phyloP scores from a whole-genome alignment of 2,113 vertebrate species.

The Lophotis ruficrista region DNA sequence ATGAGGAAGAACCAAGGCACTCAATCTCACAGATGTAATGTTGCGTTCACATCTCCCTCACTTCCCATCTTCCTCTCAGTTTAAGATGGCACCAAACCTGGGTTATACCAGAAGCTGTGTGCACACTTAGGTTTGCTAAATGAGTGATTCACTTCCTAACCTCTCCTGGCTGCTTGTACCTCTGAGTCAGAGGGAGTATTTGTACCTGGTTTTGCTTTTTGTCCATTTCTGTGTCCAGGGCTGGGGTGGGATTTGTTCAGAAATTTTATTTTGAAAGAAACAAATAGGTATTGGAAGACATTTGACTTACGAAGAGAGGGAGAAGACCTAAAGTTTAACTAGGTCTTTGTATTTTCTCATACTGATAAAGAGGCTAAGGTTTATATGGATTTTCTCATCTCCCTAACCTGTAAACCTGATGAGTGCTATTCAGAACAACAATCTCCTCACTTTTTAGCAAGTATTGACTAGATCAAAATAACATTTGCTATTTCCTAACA shows the following conservation, averaged over 20 bases:
- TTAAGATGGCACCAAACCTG: neutral
- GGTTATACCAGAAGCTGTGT: neutral
- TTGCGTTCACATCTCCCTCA: neutral
- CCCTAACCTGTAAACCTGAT: neutral
- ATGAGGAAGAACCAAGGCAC: accelerated
- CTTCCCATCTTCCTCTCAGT: neutral
- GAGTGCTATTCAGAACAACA: neutral
- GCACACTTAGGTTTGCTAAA: neutral
- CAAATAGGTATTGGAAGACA: neutral
- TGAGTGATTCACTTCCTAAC: neutral
- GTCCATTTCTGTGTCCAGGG: neutral
- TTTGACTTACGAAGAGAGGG: neutral
- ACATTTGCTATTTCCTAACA: neutral
- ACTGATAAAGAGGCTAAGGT: neutral
- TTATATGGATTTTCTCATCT: neutral
- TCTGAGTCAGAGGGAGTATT: neutral
- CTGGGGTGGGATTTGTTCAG: neutral
- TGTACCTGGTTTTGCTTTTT: neutral
- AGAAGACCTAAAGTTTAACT: neutral
- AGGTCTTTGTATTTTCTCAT: neutral
- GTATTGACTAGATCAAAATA: neutral
- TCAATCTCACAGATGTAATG: neutral
- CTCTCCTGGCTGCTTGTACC: neutral
- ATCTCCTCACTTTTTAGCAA: neutral
- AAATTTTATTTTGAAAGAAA: neutral